These are phyloP conservation scores for Phataginus tricuspis DNA, from an alignment of 2,797 vertebrate species.

Conservation along the genomic window DNA sequence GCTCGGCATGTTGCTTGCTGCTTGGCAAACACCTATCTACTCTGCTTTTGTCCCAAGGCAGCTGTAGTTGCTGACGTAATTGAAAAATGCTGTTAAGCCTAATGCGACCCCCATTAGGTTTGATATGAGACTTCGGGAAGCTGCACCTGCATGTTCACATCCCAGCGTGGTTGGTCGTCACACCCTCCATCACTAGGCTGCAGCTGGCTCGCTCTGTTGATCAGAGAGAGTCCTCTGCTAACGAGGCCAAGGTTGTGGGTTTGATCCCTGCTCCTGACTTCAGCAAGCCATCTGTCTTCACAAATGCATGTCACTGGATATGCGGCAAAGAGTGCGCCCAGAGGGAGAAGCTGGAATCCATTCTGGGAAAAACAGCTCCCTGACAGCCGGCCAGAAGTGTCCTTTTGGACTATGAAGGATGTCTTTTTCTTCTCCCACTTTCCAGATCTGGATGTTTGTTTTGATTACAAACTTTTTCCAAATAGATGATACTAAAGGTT, in stretches of 20 bases:
- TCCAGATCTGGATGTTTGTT: not conserved
- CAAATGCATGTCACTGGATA: conserved; percentile 23
- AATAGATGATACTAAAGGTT: not conserved
- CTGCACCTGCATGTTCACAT: not conserved
- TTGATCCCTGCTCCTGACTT: conserved; percentile 49
- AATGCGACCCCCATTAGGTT: conserved; percentile 52
- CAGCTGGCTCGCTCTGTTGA: conserved; percentile 15
- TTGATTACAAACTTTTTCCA: conserved; percentile 10
- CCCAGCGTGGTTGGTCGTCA: not conserved
- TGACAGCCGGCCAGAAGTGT: not conserved
- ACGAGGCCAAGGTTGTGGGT: conserved; percentile 68
- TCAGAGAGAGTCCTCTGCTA: conserved; percentile 59
- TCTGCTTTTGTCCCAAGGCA: conserved; percentile 26
- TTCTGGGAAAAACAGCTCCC: not conserved
- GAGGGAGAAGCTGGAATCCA: not conserved
- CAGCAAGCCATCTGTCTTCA: conserved; percentile 69
- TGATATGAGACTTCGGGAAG: conserved; percentile 54
- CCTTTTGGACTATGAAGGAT: not conserved
- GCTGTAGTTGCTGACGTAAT: conserved; percentile 11
- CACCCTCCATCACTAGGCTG: not conserved
- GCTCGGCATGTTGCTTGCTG: fast-evolving
- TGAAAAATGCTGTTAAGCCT: conserved; percentile 72
- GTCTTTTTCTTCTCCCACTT: not conserved
- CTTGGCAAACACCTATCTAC: not conserved
- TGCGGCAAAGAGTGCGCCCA: not conserved